Evolutionary conservation across 2,888 invertebrate species (phyloP).

Genomic region (Dryadula phaetusa): DNA sequence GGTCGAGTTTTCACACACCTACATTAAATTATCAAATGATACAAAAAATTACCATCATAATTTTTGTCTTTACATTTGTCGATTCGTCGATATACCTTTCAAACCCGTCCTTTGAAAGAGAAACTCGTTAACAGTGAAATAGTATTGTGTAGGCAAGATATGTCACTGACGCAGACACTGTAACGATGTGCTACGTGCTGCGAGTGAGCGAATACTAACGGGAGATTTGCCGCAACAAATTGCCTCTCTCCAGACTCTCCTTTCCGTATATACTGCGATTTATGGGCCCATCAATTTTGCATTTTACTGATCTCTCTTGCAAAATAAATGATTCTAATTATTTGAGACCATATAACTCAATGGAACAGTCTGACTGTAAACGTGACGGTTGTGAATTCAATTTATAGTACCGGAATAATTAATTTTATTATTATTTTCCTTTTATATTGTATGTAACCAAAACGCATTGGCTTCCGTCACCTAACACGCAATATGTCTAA

Average conservation of each 20-base stretch:
- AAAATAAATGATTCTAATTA: background rate
- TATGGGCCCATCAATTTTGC: slow-evolving; percentile 16
- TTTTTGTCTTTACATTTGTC: background rate
- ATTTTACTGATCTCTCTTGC: slow-evolving; percentile 2
- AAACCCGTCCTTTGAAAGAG: background rate
- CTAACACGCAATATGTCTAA: no score
- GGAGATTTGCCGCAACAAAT: slow-evolving; percentile 31
- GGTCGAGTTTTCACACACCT: no score
- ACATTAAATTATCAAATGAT: no score
- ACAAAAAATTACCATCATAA: no score
- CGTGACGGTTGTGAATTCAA: background rate
- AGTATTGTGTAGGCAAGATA: slow-evolving; percentile 14
- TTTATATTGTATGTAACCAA: no score
- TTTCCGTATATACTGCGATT: slow-evolving; percentile 10
- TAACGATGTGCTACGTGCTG: slow-evolving; percentile 34
- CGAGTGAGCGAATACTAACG: slow-evolving; percentile 30
- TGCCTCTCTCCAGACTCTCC: slow-evolving; percentile 23
- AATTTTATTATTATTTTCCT: no score
- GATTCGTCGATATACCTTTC: background rate
- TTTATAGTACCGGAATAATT: background rate
- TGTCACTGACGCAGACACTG: slow-evolving; percentile 19
- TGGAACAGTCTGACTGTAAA: background rate
- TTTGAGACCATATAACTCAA: background rate
- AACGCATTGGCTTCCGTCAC: no score
- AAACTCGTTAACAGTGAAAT: slow-evolving; percentile 26